Percentiles rank a stretch among this genome's conserved stretches.
phyloP scores from a whole-genome alignment of 2,113 vertebrate genomes.

The Pseudorhombus dupliciocellatus region DNA sequence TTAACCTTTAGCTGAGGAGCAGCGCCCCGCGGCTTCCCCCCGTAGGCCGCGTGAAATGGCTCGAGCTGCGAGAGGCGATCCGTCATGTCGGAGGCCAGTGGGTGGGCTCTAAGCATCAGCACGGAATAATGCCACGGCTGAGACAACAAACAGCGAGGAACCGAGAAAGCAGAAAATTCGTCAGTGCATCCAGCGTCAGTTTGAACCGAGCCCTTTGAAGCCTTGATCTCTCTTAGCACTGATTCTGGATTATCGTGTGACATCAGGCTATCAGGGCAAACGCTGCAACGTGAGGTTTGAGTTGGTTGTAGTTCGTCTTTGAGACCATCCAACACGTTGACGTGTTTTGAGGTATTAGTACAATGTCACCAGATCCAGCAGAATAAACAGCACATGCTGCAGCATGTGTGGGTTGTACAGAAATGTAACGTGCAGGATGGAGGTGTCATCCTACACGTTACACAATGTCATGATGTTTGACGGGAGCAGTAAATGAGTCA shows the following conservation, averaged over 20 bases:
- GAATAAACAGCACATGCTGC: too few species aligned
- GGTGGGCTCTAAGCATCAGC: background rate
- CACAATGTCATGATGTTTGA: too few species aligned
- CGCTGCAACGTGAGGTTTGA: background rate
- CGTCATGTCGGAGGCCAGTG: background rate
- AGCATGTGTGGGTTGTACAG: too few species aligned
- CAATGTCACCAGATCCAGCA: too few species aligned
- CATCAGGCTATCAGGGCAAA: background rate
- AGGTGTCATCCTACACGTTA: too few species aligned
- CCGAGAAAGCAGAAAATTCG: background rate
- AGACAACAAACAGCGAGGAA: background rate
- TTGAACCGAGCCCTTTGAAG: too few species aligned
- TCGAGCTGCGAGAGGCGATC: constrained; percentile 5
- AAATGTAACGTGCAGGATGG: too few species aligned
- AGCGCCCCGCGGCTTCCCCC: constrained; percentile 30
- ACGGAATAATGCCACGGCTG: constrained; percentile 12
- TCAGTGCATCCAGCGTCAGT: background rate
- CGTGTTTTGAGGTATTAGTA: background rate
- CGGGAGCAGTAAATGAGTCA: constrained; percentile 40
- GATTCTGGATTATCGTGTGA: too few species aligned
- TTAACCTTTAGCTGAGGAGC: constrained; percentile 52
- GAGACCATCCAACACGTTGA: too few species aligned
- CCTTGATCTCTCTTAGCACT: too few species aligned
- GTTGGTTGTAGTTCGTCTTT: too few species aligned
- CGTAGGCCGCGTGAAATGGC: background rate